Percentiles rank a stretch among this genome's conserved stretches.
phyloP scores from a whole-genome alignment of 2,888 invertebrate genomes.

The Parelbella ahira region DNA sequence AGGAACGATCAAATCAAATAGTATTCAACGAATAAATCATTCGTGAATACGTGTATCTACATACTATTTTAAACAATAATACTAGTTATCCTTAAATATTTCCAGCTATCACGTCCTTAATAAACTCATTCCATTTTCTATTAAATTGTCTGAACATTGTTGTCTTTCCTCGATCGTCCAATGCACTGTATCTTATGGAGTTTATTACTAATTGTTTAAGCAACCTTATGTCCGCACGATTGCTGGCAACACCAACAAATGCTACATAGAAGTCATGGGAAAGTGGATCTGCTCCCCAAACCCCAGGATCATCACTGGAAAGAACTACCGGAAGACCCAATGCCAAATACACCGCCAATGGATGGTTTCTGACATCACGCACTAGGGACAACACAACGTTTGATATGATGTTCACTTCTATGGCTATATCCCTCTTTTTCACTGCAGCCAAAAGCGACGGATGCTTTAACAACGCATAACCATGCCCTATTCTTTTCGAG shows the following conservation, averaged over 20 bases:
- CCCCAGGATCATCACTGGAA: slow-evolving; percentile 89
- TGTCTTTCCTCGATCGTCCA: slow-evolving; percentile 44
- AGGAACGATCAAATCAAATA: no score
- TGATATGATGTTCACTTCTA: slow-evolving; percentile 90
- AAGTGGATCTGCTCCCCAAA: slow-evolving; percentile 87
- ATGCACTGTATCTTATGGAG: slow-evolving; percentile 85
- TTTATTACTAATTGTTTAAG: slow-evolving; percentile 88
- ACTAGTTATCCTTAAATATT: no score
- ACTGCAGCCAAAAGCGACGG: slow-evolving; percentile 82
- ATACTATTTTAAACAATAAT: no score
- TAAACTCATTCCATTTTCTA: slow-evolving; percentile 54
- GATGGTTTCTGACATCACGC: slow-evolving; percentile 88
- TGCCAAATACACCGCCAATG: slow-evolving; percentile 83
- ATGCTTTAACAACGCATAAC: slow-evolving; percentile 86
- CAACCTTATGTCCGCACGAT: slow-evolving; percentile 83
- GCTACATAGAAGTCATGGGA: slow-evolving; percentile 90
- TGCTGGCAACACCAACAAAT: slow-evolving; percentile 87
- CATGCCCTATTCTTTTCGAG: slow-evolving; percentile 89
- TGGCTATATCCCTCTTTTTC: slow-evolving; percentile 81
- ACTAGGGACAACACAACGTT: slow-evolving; percentile 87
- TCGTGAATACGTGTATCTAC: no score
- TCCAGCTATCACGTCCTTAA: slow-evolving; percentile 35
- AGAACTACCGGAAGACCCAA: slow-evolving; percentile 86
- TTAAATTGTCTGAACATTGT: slow-evolving; percentile 43
- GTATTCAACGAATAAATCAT: no score